Base-by-base conservation (phyloP, 2,888 invertebrate genomes). In the Ochropacha duplaris region DNA sequence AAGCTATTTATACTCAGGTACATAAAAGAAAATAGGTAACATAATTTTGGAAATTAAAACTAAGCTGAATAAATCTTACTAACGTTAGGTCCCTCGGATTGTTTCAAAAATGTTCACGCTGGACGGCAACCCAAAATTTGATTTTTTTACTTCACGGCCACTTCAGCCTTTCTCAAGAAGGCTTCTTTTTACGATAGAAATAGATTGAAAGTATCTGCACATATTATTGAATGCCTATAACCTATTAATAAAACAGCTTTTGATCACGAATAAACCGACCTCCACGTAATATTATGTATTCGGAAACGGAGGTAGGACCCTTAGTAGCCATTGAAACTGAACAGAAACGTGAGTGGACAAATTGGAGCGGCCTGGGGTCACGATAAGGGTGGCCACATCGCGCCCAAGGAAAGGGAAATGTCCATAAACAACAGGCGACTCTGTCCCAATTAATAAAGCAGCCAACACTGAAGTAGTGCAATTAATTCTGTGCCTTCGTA, bases 401-500 rank as follows among this genome's bases (percentile, higher is more conserved):
- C 66, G 63, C 60, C 71, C 80, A 81, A 87, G 84, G 84, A 84
- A 86, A 87, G 87, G 88, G 88, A 82, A 83, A 84, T 79, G 86
- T 82, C 88, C 86, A 91, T 90, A 91, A 88, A 92, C 91, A 92
- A 90, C 89, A 84, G 88, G 82, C 89, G 87, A 87, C 87, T 88
- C 86, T 86, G 83, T 84, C 90, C 90, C 91, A 90, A 92, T 92
- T 92, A 92, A 92, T 92, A 90, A 91, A 89, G 88, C 89, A 83
- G 84, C 88, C 85, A 82, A 84, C 86, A 86, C 87, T 87, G 86
- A 89, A 90, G 90, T 91, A 87, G 89, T 84, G 88, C 91, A 88
- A 92, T 92, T 92, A 92, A 92, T 92, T 92, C 86, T 88, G 85
- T 84, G 91, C 92, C 90, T 92, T 91, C 91, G 87, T 79, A 91